Percentiles rank a stretch among this genome's conserved stretches.
Evolutionary conservation across 2,797 vertebrate genomes (phyloP).

Genomic region (Gadopsis marmoratus): DNA sequence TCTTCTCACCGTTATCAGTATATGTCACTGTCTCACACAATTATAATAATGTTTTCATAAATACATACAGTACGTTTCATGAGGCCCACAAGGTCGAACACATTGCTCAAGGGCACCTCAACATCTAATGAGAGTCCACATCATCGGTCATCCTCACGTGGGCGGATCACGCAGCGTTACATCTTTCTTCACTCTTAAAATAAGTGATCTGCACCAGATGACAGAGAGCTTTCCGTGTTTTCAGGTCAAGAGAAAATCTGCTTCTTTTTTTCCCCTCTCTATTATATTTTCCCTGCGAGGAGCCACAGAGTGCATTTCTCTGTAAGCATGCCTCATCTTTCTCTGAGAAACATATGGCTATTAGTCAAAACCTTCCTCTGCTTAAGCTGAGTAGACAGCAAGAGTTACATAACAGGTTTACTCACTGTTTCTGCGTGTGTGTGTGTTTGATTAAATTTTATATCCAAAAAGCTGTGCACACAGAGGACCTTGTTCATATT

Average conservation of each 20-base stretch:
- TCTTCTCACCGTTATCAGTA: too few relatives aligned
- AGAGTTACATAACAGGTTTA: constrained; percentile 65
- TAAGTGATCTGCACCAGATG: background rate
- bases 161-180: constrained; percentile 9
- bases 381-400: constrained; percentile 61
- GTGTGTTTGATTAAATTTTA: constrained; percentile 29
- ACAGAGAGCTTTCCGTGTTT: constrained; percentile 22
- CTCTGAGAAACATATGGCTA: constrained; percentile 70
- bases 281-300: constrained; percentile 15
- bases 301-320: constrained; percentile 46
- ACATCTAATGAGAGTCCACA: constrained; percentile 52
- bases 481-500: constrained; percentile 23
- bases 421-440: constrained; percentile 47
- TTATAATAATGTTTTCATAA: background rate
- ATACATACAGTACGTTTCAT: constrained; percentile 28
- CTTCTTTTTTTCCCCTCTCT: background rate
- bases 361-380: constrained; percentile 54
- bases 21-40: too few relatives aligned
- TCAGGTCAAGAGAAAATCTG: constrained; percentile 30
- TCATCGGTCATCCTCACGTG: constrained; percentile 55
- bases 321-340: constrained; percentile 50
- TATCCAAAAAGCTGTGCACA: constrained; percentile 5
- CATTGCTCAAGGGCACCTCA: constrained; percentile 52
- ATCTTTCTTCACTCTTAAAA: constrained; percentile 24
- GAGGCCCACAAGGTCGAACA: constrained; percentile 1